These are phyloP conservation scores for Lycaena phlaeas DNA, from an alignment of 2,888 invertebrate genomes.

Conservation along the genomic window DNA sequence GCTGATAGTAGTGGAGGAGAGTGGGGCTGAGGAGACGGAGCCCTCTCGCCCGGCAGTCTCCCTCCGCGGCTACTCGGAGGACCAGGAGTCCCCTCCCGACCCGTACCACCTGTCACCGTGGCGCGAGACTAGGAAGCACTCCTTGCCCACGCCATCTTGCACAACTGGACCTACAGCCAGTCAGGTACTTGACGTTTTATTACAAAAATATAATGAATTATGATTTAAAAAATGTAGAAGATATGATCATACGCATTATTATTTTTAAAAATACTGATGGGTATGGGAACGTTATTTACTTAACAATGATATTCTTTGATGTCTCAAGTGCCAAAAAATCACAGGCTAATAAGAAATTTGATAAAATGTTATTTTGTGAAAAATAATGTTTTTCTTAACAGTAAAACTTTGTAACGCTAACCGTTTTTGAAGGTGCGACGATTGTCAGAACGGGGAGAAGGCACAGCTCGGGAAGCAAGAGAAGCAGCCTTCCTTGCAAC, in stretches of 20 bases:
- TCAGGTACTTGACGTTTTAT: slow-evolving; percentile 71
- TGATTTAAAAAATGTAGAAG: too few relatives aligned
- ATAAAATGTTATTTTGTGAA: too few relatives aligned
- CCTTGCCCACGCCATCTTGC: slow-evolving; percentile 87
- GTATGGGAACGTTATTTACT: too few relatives aligned
- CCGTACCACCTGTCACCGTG: slow-evolving; percentile 88
- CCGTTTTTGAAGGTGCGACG: slow-evolving; percentile 79
- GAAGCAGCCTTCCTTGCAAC: slow-evolving; percentile 90
- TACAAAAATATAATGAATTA: too few relatives aligned
- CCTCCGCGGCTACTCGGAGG: slow-evolving; percentile 76
- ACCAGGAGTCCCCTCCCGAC: slow-evolving; percentile 85
- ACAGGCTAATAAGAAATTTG: too few relatives aligned
- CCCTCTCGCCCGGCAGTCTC: slow-evolving; percentile 70
- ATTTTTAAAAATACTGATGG: too few relatives aligned
- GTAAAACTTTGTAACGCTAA: too few relatives aligned
- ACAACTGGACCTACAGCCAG: slow-evolving; percentile 90
- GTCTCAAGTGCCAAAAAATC: too few relatives aligned
- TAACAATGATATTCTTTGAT: too few relatives aligned
- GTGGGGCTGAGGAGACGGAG: slow-evolving; percentile 78
- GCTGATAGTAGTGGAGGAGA: slow-evolving; percentile 87
- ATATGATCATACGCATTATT: too few relatives aligned
- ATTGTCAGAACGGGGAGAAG: slow-evolving; percentile 85
- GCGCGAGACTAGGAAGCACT: slow-evolving; percentile 86
- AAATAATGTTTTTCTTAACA: too few relatives aligned
- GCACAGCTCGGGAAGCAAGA: slow-evolving; percentile 81